Conservation (phyloP, 2,113 vertebrate species). For the Boulengeromyrus knoepffleri region DNA sequence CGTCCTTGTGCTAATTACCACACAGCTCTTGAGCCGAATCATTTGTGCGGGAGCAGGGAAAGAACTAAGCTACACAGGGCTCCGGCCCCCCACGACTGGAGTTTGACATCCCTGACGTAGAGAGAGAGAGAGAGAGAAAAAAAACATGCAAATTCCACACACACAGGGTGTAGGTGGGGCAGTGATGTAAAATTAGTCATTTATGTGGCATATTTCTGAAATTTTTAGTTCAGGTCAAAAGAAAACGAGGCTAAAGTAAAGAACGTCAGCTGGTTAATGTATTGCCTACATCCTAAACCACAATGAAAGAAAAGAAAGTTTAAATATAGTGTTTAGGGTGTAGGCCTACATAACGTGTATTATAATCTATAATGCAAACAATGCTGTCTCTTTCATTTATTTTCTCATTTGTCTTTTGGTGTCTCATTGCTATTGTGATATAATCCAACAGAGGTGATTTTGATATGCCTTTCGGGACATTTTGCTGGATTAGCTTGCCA, state of each 20-base stretch:
- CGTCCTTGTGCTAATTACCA: no score
- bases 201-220: not conserved
- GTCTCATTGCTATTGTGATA: not conserved
- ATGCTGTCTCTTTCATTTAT: not conserved
- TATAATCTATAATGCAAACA: not conserved
- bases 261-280: not conserved
- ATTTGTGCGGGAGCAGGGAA: no score
- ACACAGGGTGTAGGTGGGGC: not conserved
- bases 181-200: not conserved
- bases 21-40: no score
- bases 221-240: not conserved
- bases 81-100: no score
- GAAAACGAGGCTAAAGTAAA: not conserved
- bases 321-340: not conserved
- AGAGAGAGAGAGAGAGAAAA: not conserved
- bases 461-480: not conserved
- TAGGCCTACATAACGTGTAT: not conserved
- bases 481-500: not conserved
- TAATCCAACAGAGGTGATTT: not conserved
- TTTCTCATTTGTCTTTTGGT: not conserved
- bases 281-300: not conserved
- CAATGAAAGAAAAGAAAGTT: not conserved
- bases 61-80: no score
- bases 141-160: not conserved
- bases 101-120: no score